Evolutionary conservation across 2,797 vertebrate species (phyloP), one percentile per base, ranked within the genome.

Genomic region (Ispidina lecontei): DNA sequence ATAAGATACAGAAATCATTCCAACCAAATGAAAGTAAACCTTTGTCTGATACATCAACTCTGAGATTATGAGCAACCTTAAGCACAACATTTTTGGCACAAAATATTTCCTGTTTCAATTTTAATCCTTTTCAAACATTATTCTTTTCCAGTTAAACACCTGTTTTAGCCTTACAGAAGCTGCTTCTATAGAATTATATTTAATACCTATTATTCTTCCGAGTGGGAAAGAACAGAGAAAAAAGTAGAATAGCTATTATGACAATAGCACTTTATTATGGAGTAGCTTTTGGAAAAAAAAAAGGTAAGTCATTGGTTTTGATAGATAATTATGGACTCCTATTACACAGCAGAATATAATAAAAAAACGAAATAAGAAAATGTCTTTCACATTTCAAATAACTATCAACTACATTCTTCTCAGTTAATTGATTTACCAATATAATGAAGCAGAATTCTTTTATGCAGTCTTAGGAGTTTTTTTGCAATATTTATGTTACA

Each of bases 11-110:
- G 94, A 96, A 95, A 93, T 84, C 67, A 62, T 92, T 56, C 52
- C 69, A 43, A 44, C n/a, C 84, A 91, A 96, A 89, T 54, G 80
- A 98, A 97, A 96, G 87, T 92, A 87, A 96, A 90, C 78, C 85
- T 97, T 97, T 98, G 97, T 96, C 94, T 93, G 93, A 95, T 96
- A 91, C 92, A 95, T 97, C 90, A 95, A 73, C 81, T 95, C 85
- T 37, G 31, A 84, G 67, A 90, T 72, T 49, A 16, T 17, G 60
- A 63, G 67, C 81, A 74, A 90, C 87, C 19, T 84, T 84, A 86
- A 87, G 76, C 70, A 46, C 85, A 79, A 83, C 78, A 44, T 92
- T 94, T 93, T 95, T 94, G 96, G 96, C 94, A 86, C 55, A 80
- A 77, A 65, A 85, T 86, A 68, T 84, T 95, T 96, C 95, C 97